Base-by-base conservation (phyloP, 2,888 invertebrate genomes). In the Schrankia costaestrigalis region DNA sequence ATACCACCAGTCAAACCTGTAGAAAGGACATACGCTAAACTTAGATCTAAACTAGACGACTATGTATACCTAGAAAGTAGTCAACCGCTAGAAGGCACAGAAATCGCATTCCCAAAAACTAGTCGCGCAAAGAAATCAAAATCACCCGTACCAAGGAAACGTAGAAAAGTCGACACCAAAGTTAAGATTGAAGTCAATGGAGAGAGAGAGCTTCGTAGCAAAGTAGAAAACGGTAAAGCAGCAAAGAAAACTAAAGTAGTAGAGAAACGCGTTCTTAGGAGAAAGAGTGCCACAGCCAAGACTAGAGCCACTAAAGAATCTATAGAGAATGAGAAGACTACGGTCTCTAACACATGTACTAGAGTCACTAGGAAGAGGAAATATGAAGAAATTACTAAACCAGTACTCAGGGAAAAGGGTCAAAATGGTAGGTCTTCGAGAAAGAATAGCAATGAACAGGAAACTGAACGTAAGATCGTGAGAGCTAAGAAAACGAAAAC, bases 11-110 rank as follows among this genome's bases (percentile, higher is more conserved):
- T 86, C 11, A 82, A 81, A 55, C 86, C 79, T 0, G 87, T 86
- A 0, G 79, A 84, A 31, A 81, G 82, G 34, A 87, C 87, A 0
- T 86, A 87, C 55, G 67, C 66, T 1, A 85, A 85, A 46, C 72
- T 78, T 11, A 63, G 81, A 8, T 74, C 86, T 0, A 85, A 84
- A 43, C 41, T 85, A 15, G 87, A 87, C 46, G 82, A 84, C 26
- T 86, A 81, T 14, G 79, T 85, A 9, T 87, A 83, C 27, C 77
- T 86, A 0, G 86, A 85, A 37, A 82, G 78, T 56, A 75, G 77
- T 37, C 71, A 79, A 52, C 77, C 78, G 0, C 29, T 83, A 1
- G 86, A 86, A 14, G 84, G 62, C 0, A 76, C 80, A 0, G 78
- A 82, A 22, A 76, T 78, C 0, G 77, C 82, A 0, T 80, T 76